Conservation (phyloP, 2,797 vertebrate genomes). For the Luscinia luscinia region DNA sequence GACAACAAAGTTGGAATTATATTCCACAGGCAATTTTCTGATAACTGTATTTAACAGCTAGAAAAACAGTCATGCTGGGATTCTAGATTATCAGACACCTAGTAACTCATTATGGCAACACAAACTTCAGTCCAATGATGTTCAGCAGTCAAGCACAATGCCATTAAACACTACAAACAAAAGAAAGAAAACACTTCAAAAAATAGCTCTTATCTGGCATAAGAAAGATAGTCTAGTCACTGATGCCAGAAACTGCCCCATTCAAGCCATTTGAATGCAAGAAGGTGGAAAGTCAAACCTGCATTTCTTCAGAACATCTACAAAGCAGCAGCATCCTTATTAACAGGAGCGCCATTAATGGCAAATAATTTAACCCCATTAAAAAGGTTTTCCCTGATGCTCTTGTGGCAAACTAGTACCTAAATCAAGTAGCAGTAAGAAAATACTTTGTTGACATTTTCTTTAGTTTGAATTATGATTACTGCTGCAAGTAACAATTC, state of each 20-base stretch:
- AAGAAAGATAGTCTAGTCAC: background rate
- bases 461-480: too few species aligned
- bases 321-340: background rate
- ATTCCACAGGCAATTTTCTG: background rate
- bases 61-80: background rate
- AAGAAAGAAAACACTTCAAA: background rate
- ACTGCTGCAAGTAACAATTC: too few species aligned
- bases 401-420: background rate
- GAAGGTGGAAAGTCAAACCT: background rate
- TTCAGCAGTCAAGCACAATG: background rate
- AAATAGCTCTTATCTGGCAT: background rate
- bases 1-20: background rate
- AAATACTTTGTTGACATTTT: background rate
- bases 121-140: background rate
- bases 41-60: background rate
- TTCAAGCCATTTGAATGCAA: background rate
- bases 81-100: background rate
- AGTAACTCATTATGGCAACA: background rate
- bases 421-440: background rate
- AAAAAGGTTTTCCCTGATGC: background rate
- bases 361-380: too few species aligned
- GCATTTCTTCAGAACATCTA: background rate
- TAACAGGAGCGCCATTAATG: background rate
- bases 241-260: background rate
- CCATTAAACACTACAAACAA: background rate